Base-by-base conservation (phyloP, 2,113 vertebrate genomes). In the Scolopax mira region DNA sequence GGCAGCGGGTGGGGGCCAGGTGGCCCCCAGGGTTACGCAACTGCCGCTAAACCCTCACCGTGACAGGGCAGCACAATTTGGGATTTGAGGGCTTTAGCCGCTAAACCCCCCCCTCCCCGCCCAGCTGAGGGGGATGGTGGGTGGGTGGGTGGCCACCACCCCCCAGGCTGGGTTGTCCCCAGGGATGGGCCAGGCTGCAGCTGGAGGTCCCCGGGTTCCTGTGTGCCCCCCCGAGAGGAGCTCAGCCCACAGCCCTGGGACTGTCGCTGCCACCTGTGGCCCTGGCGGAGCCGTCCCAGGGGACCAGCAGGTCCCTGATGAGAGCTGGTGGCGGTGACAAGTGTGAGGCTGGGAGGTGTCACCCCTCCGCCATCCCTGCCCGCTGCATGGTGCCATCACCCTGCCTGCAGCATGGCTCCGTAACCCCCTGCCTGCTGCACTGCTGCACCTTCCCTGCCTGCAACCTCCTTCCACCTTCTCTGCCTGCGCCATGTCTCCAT, bases 31-130 rank as follows among this genome's bases (percentile, higher is more conserved):
- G 85, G 93, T 98, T 97, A 95, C 33, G 75, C 98, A 98, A 98
- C 95, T n/a, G 46, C 35, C 24, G 49, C 97, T 98, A 98, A 98
- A 98, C 97, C 97, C 96, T 97, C 58, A 1, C 66, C 46, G 58
- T 97, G 97, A 97, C 95, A 98, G 96, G 77, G 77, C 95, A 97
- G 96, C 97, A 98, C 97, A 97, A 97, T 98, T 97, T 97, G 96
- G 98, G 98, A 98, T 98, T 98, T 98, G 73, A 92, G 72, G 83
- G 86, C 89, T 97, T 96, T 96, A 97, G 67, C 69, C 2, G 51
- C 62, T 97, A 94, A 98, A 92, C n/a, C 48, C 35, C 48, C 54
- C 22, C 41, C 4, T 33, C 52, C 17, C 48, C 3, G 7, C 75
- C 66, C 79, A 42, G 35, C 80, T 58, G 87, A 85, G 71, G 39